A percentile compares a stretch with the other conserved stretches of the same genome.
Conservation (phyloP, 2,113 vertebrate species). For the Amphiprion ocellaris region DNA sequence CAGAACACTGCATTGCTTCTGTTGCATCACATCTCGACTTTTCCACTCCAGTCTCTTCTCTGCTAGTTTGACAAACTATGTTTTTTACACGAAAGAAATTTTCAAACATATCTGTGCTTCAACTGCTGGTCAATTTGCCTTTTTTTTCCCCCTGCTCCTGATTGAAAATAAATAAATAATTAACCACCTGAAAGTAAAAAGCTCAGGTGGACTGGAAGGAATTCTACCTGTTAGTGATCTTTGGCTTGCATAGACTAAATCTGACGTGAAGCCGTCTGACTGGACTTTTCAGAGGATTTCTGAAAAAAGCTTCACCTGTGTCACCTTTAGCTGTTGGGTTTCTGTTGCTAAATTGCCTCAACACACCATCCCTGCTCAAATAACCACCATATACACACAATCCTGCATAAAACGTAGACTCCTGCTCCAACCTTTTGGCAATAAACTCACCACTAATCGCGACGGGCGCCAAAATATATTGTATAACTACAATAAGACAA, state of each 20-base stretch:
- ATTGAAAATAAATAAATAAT: conserved; percentile 26
- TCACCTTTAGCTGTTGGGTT: conserved; percentile 8
- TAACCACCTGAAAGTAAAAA: background rate
- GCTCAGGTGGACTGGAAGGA: conserved; percentile 2
- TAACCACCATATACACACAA: background rate
- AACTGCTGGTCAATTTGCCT: background rate
- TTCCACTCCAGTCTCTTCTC: background rate
- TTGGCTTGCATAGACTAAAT: conserved; percentile 61
- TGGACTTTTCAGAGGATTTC: no score
- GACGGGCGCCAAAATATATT: conserved; percentile 2
- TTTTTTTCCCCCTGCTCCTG: background rate
- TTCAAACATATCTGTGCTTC: background rate
- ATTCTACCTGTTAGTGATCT: conserved; percentile 7
- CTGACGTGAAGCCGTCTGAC: background rate
- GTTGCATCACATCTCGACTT: background rate
- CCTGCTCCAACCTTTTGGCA: conserved; percentile 9
- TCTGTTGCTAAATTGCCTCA: background rate
- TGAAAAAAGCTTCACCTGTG: no score
- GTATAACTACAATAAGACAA: conserved; percentile 13
- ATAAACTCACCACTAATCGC: background rate
- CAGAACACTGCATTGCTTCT: background rate
- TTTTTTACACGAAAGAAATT: no score
- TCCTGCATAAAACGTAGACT: conserved; percentile 30
- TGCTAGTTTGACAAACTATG: background rate
- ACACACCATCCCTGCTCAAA: conserved; percentile 36